Evolutionary conservation across 2,888 invertebrate genomes (phyloP).

Genomic region (Pherbina coryleti): DNA sequence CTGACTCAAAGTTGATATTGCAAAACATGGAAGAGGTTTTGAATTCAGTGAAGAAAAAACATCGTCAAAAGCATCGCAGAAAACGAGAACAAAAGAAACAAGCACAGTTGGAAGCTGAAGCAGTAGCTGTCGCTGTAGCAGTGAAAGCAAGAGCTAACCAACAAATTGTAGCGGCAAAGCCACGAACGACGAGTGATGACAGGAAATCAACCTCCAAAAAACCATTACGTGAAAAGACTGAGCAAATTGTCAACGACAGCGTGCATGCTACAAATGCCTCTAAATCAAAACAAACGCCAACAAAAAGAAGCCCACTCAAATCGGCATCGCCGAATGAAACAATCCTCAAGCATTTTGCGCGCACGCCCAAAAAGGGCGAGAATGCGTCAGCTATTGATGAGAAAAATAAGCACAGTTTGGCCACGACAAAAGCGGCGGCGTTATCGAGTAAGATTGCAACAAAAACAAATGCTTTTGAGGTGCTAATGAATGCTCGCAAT

Average conservation of each 20-base stretch:
- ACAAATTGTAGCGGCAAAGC: constrained; percentile 41
- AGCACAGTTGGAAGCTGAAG: constrained; percentile 56
- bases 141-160: constrained; percentile 12
- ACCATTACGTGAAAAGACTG: constrained; percentile 56
- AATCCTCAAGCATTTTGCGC: constrained; percentile 55
- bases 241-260: constrained; percentile 47
- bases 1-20: constrained; percentile 64
- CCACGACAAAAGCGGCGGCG: not conserved
- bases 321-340: constrained; percentile 43
- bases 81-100: constrained; percentile 64
- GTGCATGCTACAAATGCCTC: not conserved
- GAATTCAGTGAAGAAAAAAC: constrained; percentile 66
- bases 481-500: constrained; percentile 78
- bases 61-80: constrained; percentile 65
- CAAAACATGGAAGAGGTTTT: constrained; percentile 69
- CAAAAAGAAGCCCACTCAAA: constrained; percentile 55
- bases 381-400: not conserved
- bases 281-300: not conserved
- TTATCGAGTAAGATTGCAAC: not conserved
- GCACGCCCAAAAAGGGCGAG: constrained; percentile 52
- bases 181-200: constrained; percentile 38
- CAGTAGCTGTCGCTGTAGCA: constrained; percentile 45
- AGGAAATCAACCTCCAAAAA: constrained; percentile 43
- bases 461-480: constrained; percentile 73
- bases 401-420: not conserved